Base-by-base conservation (phyloP, 2,113 vertebrate genomes). In the Phoenicopterus ruber region DNA sequence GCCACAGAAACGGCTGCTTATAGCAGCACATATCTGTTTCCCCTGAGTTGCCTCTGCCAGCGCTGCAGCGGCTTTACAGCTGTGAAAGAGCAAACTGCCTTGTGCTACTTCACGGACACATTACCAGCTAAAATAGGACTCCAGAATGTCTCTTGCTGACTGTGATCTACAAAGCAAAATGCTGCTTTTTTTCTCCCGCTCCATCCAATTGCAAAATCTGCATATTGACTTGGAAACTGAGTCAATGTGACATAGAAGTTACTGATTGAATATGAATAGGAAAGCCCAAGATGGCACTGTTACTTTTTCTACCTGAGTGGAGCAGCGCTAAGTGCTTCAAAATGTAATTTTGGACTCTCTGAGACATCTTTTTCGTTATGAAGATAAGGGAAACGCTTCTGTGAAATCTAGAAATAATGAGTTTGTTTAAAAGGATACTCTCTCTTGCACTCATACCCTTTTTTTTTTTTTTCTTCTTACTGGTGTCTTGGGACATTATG, bases 51-150 rank as follows among this genome's bases (percentile, higher is more conserved):
- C 76, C 49, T 95, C 77, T 94, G 49, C 86, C 80, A 86, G 74
- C 52, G 8, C 86, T 96, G 92, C 94, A 86, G 92, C 76, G 81
- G 70, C 89, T 93, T 80, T 88, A 62, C 82, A 82, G 84, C 81
- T 95, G 78, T 82, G 93, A 79, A 63, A 78, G 80, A 95, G 76
- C 90, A 84, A 80, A 86, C 86, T 84, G 73, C 74, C 59, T 90
- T 61, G 65, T 93, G 87, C 84, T 90, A 88, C 94, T 88, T 86
- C 81, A 59, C 21, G 31, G 77, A 77, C 50, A 24, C 58, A 17
- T 59, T 86, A 71, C 78, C 54, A 84, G 78, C 90, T 93, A 88
- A 85, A 93, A 76, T 69, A 84, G 95, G 70, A 82, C 61, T 92
- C 77, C 40, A 72, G 47, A 32, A 71, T 72, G 58, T 63, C 81